Base-by-base conservation (phyloP, 2,888 invertebrate genomes). In the Acrobeloides nanus region DNA sequence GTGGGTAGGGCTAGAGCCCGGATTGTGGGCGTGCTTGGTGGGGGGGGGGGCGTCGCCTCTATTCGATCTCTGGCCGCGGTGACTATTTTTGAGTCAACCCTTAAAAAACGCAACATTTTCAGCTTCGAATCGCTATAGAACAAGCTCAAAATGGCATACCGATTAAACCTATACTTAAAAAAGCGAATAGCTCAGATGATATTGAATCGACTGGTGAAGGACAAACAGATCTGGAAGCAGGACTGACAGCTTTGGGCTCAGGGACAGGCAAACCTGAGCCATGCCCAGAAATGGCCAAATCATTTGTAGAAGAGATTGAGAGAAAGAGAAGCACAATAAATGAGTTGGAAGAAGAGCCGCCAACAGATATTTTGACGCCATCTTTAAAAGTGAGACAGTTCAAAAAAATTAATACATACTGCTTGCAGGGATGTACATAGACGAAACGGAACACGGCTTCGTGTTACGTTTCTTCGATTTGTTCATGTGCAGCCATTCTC, bases 281-380 rank as follows among this genome's bases (percentile, higher is more conserved):
- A 10, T 31, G 21, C 18, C 31, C 23, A n/a, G 43, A 53, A 7
- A 20, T 43, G 8, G 51, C 48, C 3, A 45, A 45, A 24, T 26
- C 29, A 15, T 49, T 57, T 37, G n/a, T 24, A n/a, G 51, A 53
- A 21, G 37, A 44, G 15, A 35, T 37, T 12, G 53, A 54, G 33
- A 17, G 34, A 17, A 29, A 55, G 18, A 17, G 58, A 4, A 15
- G 21, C 12, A 25, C 37, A 21, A 27, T 21, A 12, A 25, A 21
- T 39, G 50, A 23, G 10, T 25, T 24, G 10, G 29, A 35, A 15
- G 35, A 35, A 7, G 35, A n/a, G 7, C 8, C 7, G 15, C 35
- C 10, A 20, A 35, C 15, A 20, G 68, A 68, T 48, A 61, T 68
- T 24, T 46, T 68, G 12, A 68, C 67, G 17, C 68, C 68, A 7